Evolutionary conservation across 1,140 invertebrate genomes (phyloP).

Genomic region (Drosophila rhopaloa): DNA sequence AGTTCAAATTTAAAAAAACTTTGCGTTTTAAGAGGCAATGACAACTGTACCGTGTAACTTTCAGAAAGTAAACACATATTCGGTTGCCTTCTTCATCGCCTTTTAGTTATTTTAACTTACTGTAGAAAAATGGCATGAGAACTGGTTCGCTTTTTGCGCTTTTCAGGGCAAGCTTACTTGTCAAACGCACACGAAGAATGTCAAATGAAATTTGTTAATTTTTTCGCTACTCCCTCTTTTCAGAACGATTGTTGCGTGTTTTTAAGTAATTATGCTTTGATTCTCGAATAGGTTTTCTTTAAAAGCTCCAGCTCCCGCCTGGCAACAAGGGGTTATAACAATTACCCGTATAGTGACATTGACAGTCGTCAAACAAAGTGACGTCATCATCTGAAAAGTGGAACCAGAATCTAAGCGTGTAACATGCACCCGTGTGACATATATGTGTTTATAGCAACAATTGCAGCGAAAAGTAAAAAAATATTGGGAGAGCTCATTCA

Average conservation of each 20-base stretch:
- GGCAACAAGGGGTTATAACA: slow-evolving; percentile 46
- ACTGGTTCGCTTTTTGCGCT: slow-evolving; percentile 3
- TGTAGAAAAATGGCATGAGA: slow-evolving; percentile 19
- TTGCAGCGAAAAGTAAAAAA: slow-evolving; percentile 16
- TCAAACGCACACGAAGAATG: slow-evolving; percentile 46
- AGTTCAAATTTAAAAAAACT: too few species aligned
- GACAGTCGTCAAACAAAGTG: slow-evolving; percentile 31
- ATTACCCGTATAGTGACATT: slow-evolving; percentile 44
- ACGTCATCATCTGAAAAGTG: slow-evolving; percentile 17
- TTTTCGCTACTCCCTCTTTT: slow-evolving; percentile 22
- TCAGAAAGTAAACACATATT: neutral
- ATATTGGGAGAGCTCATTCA: slow-evolving; percentile 1
- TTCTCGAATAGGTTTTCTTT: slow-evolving; percentile 18
- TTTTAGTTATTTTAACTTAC: neutral
- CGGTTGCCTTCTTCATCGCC: neutral
- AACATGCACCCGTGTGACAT: slow-evolving; percentile 13
- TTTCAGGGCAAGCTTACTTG: slow-evolving; percentile 24
- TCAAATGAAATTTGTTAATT: slow-evolving; percentile 37
- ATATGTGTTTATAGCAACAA: slow-evolving; percentile 14
- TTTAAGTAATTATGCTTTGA: slow-evolving; percentile 47
- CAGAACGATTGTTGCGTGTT: slow-evolving; percentile 26
- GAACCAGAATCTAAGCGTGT: slow-evolving; percentile 1
- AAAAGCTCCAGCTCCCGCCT: slow-evolving; percentile 9
- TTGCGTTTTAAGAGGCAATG: too few species aligned
- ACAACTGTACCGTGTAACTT: too few species aligned